Base-by-base conservation (phyloP, 1,140 invertebrate species). In the Caenorhabditis elegans region DNA sequence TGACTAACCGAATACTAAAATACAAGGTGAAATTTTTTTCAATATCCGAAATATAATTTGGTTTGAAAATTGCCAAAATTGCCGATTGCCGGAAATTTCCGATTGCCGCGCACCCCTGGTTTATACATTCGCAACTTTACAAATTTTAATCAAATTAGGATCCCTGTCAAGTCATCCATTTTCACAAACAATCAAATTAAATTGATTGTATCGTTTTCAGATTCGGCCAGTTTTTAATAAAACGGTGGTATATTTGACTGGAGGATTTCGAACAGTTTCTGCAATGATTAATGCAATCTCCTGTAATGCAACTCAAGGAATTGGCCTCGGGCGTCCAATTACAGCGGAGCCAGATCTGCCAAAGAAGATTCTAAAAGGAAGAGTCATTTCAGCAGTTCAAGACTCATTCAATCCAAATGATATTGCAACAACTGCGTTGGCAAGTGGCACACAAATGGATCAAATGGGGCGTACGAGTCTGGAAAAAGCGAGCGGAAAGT, bases 271-370 rank as follows among this genome's bases (percentile, higher is more conserved):
- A 82, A 86, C 84, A 22, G 81, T 60, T 0, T 46, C 39, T 15
- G 83, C 46, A 39, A 86, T 86, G 86, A 86, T 86, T 11, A 46
- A 60, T 55, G 86, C 86, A 46, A 55, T 86, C 0, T 26, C 80
- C 43, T 36, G 70, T 11, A 78, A 78, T 8, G 49, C 46, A 0
- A 86, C 84, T 22, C 79, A 86, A 48, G 86, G 86, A 53, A 82
- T 86, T 31, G 86, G 86, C 17, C 65, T 86, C 4, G 86, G 86
- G 10, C 46, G 86, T 8, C 86, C 86, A 31, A 75, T 82, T 0
- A 79, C 86, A 11, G 76, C 84, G 10, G 86, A 86, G 31, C 82
- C 81, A 19, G 82, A 78, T 76, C 36, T 78, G 13, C 77, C 77
- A 5, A 78, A 78, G 19, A 78, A 78, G 49, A 78, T 78, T 39